Base-by-base conservation (phyloP, 2,797 vertebrate species). In the Muscicapa striata region DNA sequence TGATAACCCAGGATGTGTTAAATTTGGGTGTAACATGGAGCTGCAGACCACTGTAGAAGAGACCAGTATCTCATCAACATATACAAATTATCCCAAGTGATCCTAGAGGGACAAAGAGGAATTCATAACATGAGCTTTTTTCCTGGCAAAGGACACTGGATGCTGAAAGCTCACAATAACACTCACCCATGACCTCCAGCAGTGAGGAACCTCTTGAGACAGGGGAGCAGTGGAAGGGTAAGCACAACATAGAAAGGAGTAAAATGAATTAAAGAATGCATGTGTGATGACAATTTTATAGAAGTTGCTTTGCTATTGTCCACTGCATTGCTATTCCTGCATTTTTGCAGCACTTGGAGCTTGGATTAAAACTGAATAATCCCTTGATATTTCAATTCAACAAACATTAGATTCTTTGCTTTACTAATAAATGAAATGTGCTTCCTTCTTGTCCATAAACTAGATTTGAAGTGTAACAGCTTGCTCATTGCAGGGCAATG, bases 191-290 rank as follows among this genome's bases (percentile, higher is more conserved):
- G 26, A 51, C 49, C 26, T 52, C 51, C 29, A 52, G 17, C 13
- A 18, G 11, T 8, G 11, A 41, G 22, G 36, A 80, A 45, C 3
- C 8, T 36, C 22, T 45, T 0, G 0, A 48, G 6, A 57, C 16
- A 66, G 17, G 10, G 17, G 34, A 70, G 5, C 19, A 45, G 16
- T 36, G 15, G 20, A 61, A 75, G 5, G 10, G 5, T 20, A 24
- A 86, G 20, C 6, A 20, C 17, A 59, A 5, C 21, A 75, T 3
- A 11, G 48, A 67, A 61, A 62, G 3, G 9, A 10, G 3, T 46
- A 27, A 83, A 75, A 58, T 24, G 9, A 46, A 21, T 15, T 6
- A 45, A 8, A 26, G 2, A 15, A 6, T 11, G 2, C 11, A 3
- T 43, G 4, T 21, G 4, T 34, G 10, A 16, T 41, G 30, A 38